Evolutionary conservation across 2,888 invertebrate species (phyloP), one percentile per base, ranked within the genome.

Genomic region (Scrobipalpa costella): DNA sequence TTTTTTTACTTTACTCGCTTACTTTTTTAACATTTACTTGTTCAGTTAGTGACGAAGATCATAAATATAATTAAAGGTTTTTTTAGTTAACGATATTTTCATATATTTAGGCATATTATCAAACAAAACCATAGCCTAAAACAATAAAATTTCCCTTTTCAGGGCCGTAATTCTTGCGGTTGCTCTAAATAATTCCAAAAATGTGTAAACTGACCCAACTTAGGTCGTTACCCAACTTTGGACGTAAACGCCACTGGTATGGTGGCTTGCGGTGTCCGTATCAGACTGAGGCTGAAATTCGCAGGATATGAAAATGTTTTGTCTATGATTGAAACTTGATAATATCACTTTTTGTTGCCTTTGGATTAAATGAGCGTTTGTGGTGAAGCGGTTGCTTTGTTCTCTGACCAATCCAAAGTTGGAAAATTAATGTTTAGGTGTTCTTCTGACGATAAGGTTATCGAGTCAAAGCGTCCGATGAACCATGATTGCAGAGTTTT

Each of bases 161-260:
- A 44, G 44, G n/a, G 44, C 44, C 44, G n/a, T 44, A n/a, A 74
- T 59, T 79, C 73, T 70, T 68, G 67, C 62, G 69, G 67, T 65
- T 66, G 66, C 65, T 72, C 74, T 74, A 67, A 66, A 65, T 69
- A 75, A 72, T 74, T 75, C 73, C 71, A 73, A 72, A 75, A 78
- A 76, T 74, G 75, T 74, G 73, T 70, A 71, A 67, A 75, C 73
- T 72, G 68, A 71, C 71, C 71, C 60, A 77, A 74, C 71, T 75
- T 73, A 50, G 68, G 62, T 62, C 67, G 68, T 69, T 72, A 70
- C 67, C 67, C 67, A 73, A 70, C 70, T 71, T 59, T 59, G 21
- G 61, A 67, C 67, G 72, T 70, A 66, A 69, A 71, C 70, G 70
- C 66, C 69, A 66, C 70, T 68, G 67, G 68, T 68, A 33, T 66